Conservation (phyloP, 2,797 vertebrate genomes). For the Petrocephalus sullivani region DNA sequence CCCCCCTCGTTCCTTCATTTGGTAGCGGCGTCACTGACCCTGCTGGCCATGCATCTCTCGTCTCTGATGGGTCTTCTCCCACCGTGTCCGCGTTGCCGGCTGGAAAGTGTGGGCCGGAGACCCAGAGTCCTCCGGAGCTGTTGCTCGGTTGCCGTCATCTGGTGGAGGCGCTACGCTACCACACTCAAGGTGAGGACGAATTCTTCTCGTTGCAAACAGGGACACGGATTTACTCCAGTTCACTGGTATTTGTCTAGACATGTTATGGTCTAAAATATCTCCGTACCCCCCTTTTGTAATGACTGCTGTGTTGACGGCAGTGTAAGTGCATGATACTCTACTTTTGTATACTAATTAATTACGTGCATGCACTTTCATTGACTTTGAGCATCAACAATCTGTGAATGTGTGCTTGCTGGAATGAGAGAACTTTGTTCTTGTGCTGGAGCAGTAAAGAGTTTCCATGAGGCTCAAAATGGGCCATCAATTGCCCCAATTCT, state of each 20-base stretch:
- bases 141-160: constrained; percentile 69
- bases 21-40: constrained; percentile 26
- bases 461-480: neutral
- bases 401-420: neutral
- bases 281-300: neutral
- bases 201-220: neutral
- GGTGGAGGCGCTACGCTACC: constrained; percentile 65
- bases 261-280: neutral
- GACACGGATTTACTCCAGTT: neutral
- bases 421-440: neutral
- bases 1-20: neutral
- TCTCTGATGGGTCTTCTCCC: constrained; percentile 29
- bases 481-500: neutral
- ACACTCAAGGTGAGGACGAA: constrained; percentile 57
- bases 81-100: constrained; percentile 33
- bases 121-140: constrained; percentile 57
- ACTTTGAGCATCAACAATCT: neutral
- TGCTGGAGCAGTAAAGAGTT: neutral
- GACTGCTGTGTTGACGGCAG: neutral
- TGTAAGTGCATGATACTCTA: neutral
- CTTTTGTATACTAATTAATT: neutral
- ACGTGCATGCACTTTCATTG: neutral
- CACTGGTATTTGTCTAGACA: neutral
- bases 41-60: neutral
- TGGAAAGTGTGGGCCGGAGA: constrained; percentile 36